These are phyloP conservation scores for Sericinus montela DNA, from an alignment of 2,888 invertebrate genomes.

Conservation along the genomic window DNA sequence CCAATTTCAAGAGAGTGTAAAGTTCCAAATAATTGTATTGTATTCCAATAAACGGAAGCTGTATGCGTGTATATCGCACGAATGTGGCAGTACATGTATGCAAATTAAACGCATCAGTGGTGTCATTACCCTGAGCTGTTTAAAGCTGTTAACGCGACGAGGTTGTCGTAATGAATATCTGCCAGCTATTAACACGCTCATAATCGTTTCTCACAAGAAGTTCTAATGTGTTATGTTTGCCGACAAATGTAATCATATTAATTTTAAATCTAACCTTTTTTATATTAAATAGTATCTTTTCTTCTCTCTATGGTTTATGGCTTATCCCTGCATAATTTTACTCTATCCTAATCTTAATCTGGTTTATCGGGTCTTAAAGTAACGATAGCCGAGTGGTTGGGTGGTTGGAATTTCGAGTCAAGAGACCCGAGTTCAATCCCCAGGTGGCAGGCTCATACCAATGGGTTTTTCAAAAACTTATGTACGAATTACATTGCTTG, in stretches of 20 bases:
- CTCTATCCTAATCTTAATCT: too few relatives aligned
- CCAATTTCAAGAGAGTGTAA: neutral
- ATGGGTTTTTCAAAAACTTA: too few relatives aligned
- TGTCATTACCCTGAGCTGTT: conserved; percentile 72
- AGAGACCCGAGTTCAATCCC: too few relatives aligned
- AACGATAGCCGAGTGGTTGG: too few relatives aligned
- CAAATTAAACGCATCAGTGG: conserved; percentile 67
- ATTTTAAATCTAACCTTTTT: conserved; percentile 11
- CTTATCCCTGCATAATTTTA: too few relatives aligned
- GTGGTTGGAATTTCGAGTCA: too few relatives aligned
- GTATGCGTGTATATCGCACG: conserved; percentile 7
- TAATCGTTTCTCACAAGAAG: conserved; percentile 45
- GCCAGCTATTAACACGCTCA: conserved; percentile 57
- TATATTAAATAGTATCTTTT: neutral
- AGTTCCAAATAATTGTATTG: conserved; percentile 1
- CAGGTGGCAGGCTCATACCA: too few relatives aligned
- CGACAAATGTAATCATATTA: conserved; percentile 19
- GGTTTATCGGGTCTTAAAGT: too few relatives aligned
- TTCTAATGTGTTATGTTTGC: conserved; percentile 28
- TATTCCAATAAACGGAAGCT: conserved; percentile 4
- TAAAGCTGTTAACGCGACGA: conserved; percentile 67
- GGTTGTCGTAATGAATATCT: conserved; percentile 59
- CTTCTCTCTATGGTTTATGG: too few relatives aligned
- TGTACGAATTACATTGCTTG: too few relatives aligned
- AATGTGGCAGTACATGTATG: conserved; percentile 45